Evolutionary conservation across 2,888 invertebrate species (phyloP).

Genomic region (Apodemia hepburni): DNA sequence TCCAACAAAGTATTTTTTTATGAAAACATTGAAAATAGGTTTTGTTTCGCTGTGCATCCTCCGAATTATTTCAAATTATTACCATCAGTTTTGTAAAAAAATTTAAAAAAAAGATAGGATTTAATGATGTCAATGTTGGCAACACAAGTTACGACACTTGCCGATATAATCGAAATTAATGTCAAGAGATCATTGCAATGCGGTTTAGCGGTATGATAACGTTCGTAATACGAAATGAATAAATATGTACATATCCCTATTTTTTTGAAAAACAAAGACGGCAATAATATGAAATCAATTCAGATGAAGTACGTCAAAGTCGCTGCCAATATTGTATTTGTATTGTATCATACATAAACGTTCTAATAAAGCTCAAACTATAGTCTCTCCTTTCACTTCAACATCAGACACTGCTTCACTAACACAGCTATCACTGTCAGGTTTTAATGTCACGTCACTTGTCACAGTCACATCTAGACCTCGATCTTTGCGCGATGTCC

Average conservation of each 20-base stretch:
- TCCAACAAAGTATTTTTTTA: too few relatives aligned
- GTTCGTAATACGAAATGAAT: background rate
- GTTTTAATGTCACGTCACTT: constrained; percentile 68
- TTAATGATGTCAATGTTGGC: too few relatives aligned
- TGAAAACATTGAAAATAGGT: too few relatives aligned
- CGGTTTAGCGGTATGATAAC: too few relatives aligned
- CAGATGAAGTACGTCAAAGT: background rate
- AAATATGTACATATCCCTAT: background rate
- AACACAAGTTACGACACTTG: too few relatives aligned
- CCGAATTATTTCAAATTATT: too few relatives aligned
- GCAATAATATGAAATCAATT: background rate
- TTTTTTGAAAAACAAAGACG: background rate
- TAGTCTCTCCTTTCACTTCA: constrained; percentile 61
- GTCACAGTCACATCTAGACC: constrained; percentile 62
- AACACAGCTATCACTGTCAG: constrained; percentile 73
- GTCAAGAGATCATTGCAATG: too few relatives aligned
- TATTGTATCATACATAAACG: background rate
- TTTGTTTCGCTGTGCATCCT: too few relatives aligned
- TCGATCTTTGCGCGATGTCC: constrained; percentile 48
- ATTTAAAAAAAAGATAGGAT: too few relatives aligned
- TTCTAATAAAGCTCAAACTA: constrained; percentile 43
- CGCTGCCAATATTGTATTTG: background rate
- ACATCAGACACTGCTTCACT: constrained; percentile 68
- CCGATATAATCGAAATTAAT: too few relatives aligned
- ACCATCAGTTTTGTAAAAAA: too few relatives aligned